phyloP scores from a whole-genome alignment of 2,888 invertebrate species.

The Lottia gigantea region DNA sequence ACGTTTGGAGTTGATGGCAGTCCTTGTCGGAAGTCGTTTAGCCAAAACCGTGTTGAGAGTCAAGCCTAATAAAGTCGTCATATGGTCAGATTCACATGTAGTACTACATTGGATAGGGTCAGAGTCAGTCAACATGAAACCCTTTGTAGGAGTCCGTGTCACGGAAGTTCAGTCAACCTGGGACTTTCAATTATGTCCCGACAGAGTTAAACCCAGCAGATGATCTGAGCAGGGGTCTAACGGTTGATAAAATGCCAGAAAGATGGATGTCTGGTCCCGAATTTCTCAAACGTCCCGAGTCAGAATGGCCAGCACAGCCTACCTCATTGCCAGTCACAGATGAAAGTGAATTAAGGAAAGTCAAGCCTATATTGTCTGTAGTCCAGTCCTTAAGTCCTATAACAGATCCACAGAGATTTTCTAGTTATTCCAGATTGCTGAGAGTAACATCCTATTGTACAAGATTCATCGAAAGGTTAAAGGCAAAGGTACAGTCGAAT shows the following conservation, averaged over 20 bases:
- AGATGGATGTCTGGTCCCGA: constrained; percentile 18
- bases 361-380: background rate
- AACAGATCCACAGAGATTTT: constrained; percentile 14
- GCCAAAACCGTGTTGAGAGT: constrained; percentile 13
- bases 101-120: constrained; percentile 22
- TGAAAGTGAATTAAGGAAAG: background rate
- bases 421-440: constrained; percentile 12
- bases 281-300: constrained; percentile 14
- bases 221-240: constrained; percentile 22
- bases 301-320: constrained; percentile 12
- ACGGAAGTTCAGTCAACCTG: constrained; percentile 17
- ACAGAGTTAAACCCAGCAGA: constrained; percentile 22
- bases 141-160: constrained; percentile 20
- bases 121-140: constrained; percentile 14
- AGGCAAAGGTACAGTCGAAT: background rate
- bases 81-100: constrained; percentile 2
- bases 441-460: constrained; percentile 19
- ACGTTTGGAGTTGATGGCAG: constrained; percentile 17
- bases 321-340: background rate
- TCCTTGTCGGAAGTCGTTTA: constrained; percentile 11
- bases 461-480: background rate
- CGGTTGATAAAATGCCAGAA: constrained; percentile 10
- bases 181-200: constrained; percentile 16
- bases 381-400: background rate
- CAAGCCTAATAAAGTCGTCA: constrained; percentile 1